Evolutionary conservation across 2,113 vertebrate genomes (phyloP), one percentile per base, ranked within the genome.

Genomic region (Rhea americana): DNA sequence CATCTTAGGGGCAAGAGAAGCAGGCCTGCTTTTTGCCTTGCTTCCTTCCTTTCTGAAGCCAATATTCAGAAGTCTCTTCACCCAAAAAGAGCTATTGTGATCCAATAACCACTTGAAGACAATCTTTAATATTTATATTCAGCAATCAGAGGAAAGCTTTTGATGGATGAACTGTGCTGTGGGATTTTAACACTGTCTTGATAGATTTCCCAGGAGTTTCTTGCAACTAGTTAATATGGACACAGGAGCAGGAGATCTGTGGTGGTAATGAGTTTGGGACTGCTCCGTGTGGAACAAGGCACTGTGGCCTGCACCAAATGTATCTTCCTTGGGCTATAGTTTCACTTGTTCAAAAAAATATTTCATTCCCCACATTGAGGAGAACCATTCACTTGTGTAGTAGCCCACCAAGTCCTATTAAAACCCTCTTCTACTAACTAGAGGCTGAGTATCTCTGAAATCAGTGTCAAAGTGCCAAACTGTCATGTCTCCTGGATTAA

Each of bases 391-490:
- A 0, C 41, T 90, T 73, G 45, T 55, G 26, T 41, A 73, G 30
- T 56, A 85, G 59, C 47, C 84, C 35, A n/a, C 59, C 71, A 19
- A 68, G 81, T 77, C 56, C 66, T 78, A 37, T 63, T 78, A 88
- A 85, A 94, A 87, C 76, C 6, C 26, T 11, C 37, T 91, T 86
- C 73, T 76, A 50, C 45, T 61, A 62, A 78, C 21, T 16, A 47
- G 47, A 32, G 70, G 14, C 73, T 61, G 32, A 70, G 24, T 53
- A 62, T 45, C 39, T 91, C 89, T 86, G 70, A 94, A 89, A 90
- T 72, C 59, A 72, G 72, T 85, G 45, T 35, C 35, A 35, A 82
- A 78, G 85, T 95, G 93, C 93, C 92, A 94, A 92, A 76, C 11
- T 89, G 61, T 84, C 28, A 3, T 28, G 61, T 89, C 68, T 30